Evolutionary conservation across 2,113 vertebrate genomes (phyloP).

Genomic region (Gallinago jamesoni): DNA sequence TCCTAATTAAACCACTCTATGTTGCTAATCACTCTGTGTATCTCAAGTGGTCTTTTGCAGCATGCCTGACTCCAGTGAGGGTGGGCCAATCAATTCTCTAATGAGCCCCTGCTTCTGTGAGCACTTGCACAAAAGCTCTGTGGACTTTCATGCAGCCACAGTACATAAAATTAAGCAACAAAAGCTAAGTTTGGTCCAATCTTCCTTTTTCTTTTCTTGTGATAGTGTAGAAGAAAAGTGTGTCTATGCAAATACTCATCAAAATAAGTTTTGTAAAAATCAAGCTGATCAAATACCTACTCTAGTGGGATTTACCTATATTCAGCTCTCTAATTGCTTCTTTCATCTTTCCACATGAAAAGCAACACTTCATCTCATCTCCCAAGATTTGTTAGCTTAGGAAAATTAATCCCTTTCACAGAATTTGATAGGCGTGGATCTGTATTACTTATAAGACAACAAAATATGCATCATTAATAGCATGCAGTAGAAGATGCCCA

Average conservation of each 20-base stretch:
- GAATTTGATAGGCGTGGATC: conserved; percentile 13
- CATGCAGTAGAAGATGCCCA: not conserved
- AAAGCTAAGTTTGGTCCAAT: not conserved
- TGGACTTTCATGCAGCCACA: not conserved
- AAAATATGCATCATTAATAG: not conserved
- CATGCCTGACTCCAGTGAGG: not conserved
- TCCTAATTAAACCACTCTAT: not conserved
- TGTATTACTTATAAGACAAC: not conserved
- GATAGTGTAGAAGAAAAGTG: not conserved
- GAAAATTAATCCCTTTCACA: conserved; percentile 28
- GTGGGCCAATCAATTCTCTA: not conserved
- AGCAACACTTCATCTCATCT: conserved; percentile 5
- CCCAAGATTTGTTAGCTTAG: conserved; percentile 30
- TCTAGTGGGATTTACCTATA: conserved; percentile 5
- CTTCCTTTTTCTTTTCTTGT: not conserved
- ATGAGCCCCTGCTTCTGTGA: not conserved
- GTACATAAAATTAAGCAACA: not conserved
- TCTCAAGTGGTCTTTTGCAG: not conserved
- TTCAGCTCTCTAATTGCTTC: conserved; percentile 19
- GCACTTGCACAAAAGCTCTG: not conserved
- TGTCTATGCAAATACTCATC: not conserved
- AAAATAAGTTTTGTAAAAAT: conserved; percentile 16
- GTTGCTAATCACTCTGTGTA: not conserved
- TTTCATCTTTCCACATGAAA: conserved; percentile 46
- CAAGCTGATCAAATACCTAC: not conserved